Base-by-base conservation (phyloP, 2,797 vertebrate genomes). In the Diglossa cyanea region DNA sequence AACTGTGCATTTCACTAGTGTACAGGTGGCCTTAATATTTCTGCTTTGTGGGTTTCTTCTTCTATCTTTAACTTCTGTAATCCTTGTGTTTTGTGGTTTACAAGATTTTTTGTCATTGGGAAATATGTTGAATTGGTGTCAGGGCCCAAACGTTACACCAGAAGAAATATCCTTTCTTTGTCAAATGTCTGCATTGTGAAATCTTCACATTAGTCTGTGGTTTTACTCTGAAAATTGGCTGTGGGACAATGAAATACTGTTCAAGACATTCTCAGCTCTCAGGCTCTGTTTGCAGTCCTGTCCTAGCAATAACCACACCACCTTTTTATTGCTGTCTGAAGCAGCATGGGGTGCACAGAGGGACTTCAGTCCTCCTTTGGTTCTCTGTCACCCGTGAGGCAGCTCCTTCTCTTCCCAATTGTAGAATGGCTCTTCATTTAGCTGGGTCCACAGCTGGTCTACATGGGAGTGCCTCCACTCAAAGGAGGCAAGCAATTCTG, bases 21-120 rank as follows among this genome's bases (percentile, higher is more conserved):
- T 62, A 77, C 89, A 94, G 91, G 91, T 93, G 95, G 89, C 82
- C 75, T 82, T 62, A 68, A 83, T 92, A 72, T 95, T 90, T 95
- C 78, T 94, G 89, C 87, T 92, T 89, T 96, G 89, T 92, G 89
- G 84, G 47, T 93, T 95, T 89, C 89, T 92, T 93, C 73, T 95
- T 91, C 88, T 95, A 2, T 92, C 90, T 95, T 92, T 83, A 88
- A 90, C 91, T 95, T 93, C 75, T 91, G 68, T 94, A 88, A 89
- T 93, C 91, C 91, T 91, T 89, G 66, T 90, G 85, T 83, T 94
- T 88, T 93, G 92, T 90, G 94, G 89, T 92, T 96, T 91, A 77
- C 61, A 72, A 86, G 81, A 77, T 48, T 67, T 93, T 95, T 91
- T 91, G 57, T 95, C 75, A 83, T 57, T 90, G 81, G 72, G 81